A percentile compares a stretch with the other conserved stretches of the same genome.
These are phyloP conservation scores for Morelia viridis DNA, from an alignment of 2,797 vertebrate species.

Conservation along the genomic window DNA sequence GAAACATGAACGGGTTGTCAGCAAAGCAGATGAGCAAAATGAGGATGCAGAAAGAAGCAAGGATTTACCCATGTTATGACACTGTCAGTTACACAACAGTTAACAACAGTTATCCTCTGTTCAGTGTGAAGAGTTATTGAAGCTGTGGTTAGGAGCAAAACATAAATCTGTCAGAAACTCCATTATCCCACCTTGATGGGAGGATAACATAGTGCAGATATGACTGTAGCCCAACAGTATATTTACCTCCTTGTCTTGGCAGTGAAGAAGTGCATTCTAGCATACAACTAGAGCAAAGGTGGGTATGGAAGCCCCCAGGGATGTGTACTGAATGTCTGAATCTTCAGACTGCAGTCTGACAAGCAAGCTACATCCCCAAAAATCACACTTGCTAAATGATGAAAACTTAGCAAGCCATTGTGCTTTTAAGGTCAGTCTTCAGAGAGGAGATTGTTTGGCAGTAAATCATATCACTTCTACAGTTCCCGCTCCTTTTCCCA, in stretches of 20 bases:
- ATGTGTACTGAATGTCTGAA: no score
- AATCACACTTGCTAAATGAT: background rate
- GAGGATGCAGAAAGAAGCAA: background rate
- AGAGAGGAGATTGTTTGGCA: background rate
- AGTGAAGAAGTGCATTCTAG: background rate
- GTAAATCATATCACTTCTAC: background rate
- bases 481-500: background rate
- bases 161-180: background rate
- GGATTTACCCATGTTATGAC: background rate
- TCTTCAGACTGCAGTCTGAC: no score
- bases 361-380: no score
- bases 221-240: background rate
- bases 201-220: background rate
- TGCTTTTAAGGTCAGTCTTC: no score
- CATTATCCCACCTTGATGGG: background rate
- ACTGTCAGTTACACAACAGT: background rate
- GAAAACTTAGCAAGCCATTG: slow-evolving; percentile 1
- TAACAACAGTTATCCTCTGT: background rate
- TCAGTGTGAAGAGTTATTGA: background rate
- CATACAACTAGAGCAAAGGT: background rate
- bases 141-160: background rate
- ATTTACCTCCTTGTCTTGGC: background rate
- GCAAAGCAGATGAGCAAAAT: slow-evolving; percentile 31
- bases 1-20: slow-evolving; percentile 34
- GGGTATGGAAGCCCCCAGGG: no score